Evolutionary conservation across 2,113 vertebrate genomes (phyloP).

Genomic region (Oryzias celebensis): DNA sequence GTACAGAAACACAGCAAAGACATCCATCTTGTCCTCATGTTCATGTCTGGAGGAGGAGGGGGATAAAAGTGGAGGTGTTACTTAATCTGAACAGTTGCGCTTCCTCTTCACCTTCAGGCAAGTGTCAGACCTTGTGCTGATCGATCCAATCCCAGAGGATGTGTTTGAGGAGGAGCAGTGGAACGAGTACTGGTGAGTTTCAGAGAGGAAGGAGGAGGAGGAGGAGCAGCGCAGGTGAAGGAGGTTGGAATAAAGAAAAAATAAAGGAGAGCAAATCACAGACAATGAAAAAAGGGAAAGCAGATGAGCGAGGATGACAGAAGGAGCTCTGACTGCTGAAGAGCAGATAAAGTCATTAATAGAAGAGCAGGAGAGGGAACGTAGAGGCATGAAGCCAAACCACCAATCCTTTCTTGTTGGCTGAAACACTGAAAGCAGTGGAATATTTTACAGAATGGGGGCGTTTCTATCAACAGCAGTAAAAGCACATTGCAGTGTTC

Average conservation of each 20-base stretch:
- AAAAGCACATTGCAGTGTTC: constrained; percentile 50
- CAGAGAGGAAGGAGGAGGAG: constrained; percentile 9
- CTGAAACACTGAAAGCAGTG: constrained; percentile 19
- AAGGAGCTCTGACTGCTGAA: constrained; percentile 37
- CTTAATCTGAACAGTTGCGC: constrained; percentile 39
- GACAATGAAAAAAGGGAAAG: background rate
- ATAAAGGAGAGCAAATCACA: background rate
- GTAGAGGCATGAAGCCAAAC: background rate
- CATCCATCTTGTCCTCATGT: constrained; percentile 44
- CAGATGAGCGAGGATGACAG: constrained; percentile 10
- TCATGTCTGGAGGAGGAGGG: constrained; percentile 35
- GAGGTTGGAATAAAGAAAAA: constrained; percentile 7
- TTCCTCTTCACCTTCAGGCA: constrained; percentile 71
- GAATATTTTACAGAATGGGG: constrained; percentile 51
- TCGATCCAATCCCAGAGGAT: constrained; percentile 81
- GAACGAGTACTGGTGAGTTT: constrained; percentile 80
- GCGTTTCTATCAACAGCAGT: constrained; percentile 60
- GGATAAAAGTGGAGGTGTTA: constrained; percentile 33
- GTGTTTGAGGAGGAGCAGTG: constrained; percentile 77
- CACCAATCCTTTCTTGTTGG: constrained; percentile 13
- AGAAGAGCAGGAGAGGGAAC: constrained; percentile 21
- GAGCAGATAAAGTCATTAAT: constrained; percentile 27
- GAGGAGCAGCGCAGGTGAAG: background rate
- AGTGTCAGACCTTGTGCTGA: constrained; percentile 81
- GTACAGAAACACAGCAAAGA: constrained; percentile 19